phyloP scores from a whole-genome alignment of 1,140 invertebrate genomes.

The Vollenhovia emeryi region DNA sequence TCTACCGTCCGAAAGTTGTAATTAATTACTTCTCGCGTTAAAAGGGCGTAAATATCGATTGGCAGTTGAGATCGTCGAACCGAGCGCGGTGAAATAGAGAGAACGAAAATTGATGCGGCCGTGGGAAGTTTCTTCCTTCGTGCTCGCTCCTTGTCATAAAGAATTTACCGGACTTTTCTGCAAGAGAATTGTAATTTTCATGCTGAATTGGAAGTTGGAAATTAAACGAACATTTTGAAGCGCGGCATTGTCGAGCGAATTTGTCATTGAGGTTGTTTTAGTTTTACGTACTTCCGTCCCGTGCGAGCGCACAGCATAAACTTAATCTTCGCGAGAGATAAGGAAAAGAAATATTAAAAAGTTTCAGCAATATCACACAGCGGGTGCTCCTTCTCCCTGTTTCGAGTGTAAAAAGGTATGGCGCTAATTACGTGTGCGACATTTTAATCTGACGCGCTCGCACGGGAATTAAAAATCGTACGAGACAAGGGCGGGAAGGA shows the following conservation, averaged over 20 bases:
- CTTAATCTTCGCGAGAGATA: constrained; percentile 39
- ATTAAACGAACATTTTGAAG: constrained; percentile 38
- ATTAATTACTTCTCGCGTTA: constrained; percentile 31
- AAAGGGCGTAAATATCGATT: constrained; percentile 18
- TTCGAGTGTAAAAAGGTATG: not conserved
- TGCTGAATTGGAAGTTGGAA: constrained; percentile 33
- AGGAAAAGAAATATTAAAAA: constrained; percentile 38
- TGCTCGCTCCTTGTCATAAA: not conserved
- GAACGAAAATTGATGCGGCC: constrained; percentile 12
- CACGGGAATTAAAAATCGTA: not conserved
- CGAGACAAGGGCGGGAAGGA: not conserved
- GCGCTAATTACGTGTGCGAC: constrained; percentile 17
- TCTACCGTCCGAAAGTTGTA: constrained; percentile 9
- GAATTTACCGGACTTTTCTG: constrained; percentile 10
- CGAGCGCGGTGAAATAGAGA: not conserved
- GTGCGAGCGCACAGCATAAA: not conserved
- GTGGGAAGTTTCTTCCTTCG: not conserved
- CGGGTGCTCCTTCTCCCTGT: not conserved
- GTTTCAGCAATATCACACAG: constrained; percentile 3
- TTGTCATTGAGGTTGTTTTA: constrained; percentile 42
- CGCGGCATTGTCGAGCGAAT: not conserved
- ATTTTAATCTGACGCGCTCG: not conserved
- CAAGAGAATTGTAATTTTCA: constrained; percentile 32
- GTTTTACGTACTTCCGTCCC: constrained; percentile 1
- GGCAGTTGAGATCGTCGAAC: constrained; percentile 18